Evolutionary conservation across 2,113 vertebrate species (phyloP).

Genomic region (Emydocephalus ijimae): DNA sequence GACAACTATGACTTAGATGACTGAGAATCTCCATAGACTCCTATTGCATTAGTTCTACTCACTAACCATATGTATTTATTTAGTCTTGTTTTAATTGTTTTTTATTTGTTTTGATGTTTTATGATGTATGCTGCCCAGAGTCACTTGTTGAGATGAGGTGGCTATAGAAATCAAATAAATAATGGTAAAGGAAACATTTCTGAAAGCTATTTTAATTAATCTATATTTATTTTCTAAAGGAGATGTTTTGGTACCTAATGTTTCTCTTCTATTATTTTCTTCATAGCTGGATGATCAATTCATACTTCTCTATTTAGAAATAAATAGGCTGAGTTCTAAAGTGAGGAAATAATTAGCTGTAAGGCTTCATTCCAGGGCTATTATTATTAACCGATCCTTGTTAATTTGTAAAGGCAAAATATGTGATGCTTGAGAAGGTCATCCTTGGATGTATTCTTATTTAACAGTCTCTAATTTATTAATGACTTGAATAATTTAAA

Average conservation of each 20-base stretch:
- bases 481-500: not conserved
- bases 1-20: too few species aligned
- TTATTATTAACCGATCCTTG: conserved; percentile 9
- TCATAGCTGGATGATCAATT: not conserved
- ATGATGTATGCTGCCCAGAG: too few species aligned
- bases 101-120: too few species aligned
- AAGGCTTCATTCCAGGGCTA: not conserved
- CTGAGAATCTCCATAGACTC: too few species aligned
- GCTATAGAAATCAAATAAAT: too few species aligned
- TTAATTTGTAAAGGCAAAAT: not conserved
- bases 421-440: not conserved
- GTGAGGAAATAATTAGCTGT: conserved; percentile 6
- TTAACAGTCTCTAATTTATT: conserved; percentile 12
- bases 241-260: not conserved
- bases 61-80: too few species aligned
- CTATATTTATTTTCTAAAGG: not conserved
- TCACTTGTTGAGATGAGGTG: too few species aligned
- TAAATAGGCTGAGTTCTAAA: not conserved
- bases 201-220: not conserved
- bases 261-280: not conserved
- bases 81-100: too few species aligned
- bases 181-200: not conserved
- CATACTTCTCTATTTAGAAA: not conserved
- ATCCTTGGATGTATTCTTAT: not conserved
- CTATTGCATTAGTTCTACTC: too few species aligned